Evolutionary conservation across 2,888 invertebrate genomes (phyloP).

Genomic region (Ochlodes sylvanus): DNA sequence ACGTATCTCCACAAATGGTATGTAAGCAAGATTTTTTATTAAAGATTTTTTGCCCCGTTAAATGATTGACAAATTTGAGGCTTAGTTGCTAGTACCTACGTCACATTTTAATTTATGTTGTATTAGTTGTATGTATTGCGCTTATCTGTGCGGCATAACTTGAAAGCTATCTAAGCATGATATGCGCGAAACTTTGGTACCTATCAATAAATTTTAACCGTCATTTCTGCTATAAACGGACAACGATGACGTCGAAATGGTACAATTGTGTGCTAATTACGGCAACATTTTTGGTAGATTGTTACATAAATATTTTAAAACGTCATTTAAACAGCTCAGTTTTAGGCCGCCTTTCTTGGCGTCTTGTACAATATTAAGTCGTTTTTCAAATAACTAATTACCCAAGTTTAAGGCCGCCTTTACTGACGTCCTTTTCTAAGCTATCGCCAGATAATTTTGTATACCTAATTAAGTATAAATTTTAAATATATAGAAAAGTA

Average conservation of each 20-base stretch:
- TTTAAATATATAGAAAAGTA: too few relatives aligned
- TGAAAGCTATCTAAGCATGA: constrained; percentile 25
- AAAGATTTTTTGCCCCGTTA: constrained; percentile 6
- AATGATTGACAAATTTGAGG: constrained; percentile 17
- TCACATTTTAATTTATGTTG: neutral
- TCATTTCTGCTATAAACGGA: constrained; percentile 3
- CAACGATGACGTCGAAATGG: neutral
- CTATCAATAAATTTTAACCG: constrained; percentile 10
- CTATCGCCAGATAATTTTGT: too few relatives aligned
- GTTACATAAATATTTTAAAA: neutral
- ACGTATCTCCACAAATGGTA: constrained; percentile 10
- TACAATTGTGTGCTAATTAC: neutral
- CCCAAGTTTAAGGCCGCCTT: too few relatives aligned
- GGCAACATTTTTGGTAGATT: too few relatives aligned
- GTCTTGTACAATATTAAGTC: too few relatives aligned
- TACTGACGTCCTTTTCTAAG: too few relatives aligned
- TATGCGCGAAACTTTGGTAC: constrained; percentile 17
- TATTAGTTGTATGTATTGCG: too few relatives aligned
- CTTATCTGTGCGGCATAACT: constrained; percentile 27
- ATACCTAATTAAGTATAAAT: too few relatives aligned
- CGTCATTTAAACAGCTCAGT: too few relatives aligned
- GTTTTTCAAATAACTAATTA: too few relatives aligned
- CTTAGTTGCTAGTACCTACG: neutral
- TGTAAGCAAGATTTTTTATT: constrained; percentile 21
- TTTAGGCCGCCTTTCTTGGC: too few relatives aligned